Percentiles rank a stretch among this genome's conserved stretches.
Conservation (phyloP, 2,113 vertebrate genomes). For the Suncus etruscus region DNA sequence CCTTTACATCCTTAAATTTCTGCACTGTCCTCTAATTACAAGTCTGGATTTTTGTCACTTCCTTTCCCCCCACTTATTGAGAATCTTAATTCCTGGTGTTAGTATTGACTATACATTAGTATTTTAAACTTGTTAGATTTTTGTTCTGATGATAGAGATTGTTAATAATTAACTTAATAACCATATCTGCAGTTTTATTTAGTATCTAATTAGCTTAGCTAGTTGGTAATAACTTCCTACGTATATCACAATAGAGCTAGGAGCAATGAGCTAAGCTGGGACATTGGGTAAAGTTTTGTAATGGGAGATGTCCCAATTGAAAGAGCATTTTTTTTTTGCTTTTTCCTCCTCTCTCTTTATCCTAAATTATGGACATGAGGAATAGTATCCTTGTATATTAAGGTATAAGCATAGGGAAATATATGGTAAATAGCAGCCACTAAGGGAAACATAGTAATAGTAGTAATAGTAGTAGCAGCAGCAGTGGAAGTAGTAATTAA, state of each 20-base stretch:
- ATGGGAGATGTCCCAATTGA: neutral
- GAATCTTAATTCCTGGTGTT: neutral
- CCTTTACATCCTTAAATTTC: neutral
- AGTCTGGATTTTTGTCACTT: neutral
- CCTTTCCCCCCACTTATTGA: neutral
- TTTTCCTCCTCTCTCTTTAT: neutral
- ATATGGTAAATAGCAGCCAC: neutral
- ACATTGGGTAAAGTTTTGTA: neutral
- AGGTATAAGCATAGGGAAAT: neutral
- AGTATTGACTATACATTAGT: neutral
- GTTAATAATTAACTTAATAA: neutral
- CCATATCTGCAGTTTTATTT: neutral
- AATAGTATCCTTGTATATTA: neutral
- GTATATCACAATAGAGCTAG: neutral
- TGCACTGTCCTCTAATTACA: too few species aligned
- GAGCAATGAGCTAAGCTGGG: neutral
- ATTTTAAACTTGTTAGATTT: neutral
- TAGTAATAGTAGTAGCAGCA: too few species aligned
- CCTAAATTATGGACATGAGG: neutral
- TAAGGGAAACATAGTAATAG: too few species aligned
- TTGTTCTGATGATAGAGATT: neutral
- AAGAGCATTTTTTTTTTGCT: neutral
- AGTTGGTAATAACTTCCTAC: neutral
- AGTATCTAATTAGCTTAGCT: too few species aligned
- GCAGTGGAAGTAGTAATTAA: too few species aligned